Evolutionary conservation across 2,797 vertebrate species (phyloP).

Genomic region (Perodicticus potto): DNA sequence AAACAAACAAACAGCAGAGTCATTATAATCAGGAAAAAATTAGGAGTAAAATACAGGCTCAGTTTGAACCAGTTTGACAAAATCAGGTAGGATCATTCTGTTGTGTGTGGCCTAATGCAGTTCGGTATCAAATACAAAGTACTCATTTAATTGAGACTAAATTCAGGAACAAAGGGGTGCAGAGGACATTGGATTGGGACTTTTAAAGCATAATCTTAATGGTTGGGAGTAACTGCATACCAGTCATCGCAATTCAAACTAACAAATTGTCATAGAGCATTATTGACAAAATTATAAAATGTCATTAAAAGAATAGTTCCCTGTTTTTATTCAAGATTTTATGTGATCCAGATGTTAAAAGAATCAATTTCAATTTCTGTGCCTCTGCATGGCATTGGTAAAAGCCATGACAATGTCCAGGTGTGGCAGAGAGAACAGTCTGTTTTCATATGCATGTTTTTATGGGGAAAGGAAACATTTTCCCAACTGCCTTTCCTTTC

Average conservation of each 20-base stretch:
- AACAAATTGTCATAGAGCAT: neutral
- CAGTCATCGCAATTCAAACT: neutral
- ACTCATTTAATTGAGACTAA: too few species aligned
- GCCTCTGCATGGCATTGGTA: neutral
- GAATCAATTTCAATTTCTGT: neutral
- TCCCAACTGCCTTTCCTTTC: neutral
- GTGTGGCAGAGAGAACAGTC: neutral
- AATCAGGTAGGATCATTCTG: neutral
- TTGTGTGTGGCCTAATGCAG: fast-evolving
- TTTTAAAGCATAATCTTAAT: neutral
- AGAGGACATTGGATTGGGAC: neutral
- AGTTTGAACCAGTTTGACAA: neutral
- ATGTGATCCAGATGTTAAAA: neutral
- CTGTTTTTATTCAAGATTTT: neutral
- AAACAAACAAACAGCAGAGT: neutral
- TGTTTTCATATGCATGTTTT: neutral
- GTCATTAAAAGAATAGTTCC: neutral
- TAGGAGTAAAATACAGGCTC: neutral
- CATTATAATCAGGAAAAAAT: neutral
- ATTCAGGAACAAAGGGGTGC: neutral
- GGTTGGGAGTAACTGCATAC: neutral
- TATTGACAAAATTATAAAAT: neutral
- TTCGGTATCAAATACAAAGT: neutral
- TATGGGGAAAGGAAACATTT: fast-evolving
- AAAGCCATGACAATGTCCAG: neutral